These are phyloP conservation scores for Oplegnathus fasciatus DNA, from an alignment of 2,113 vertebrate genomes.

Conservation along the genomic window DNA sequence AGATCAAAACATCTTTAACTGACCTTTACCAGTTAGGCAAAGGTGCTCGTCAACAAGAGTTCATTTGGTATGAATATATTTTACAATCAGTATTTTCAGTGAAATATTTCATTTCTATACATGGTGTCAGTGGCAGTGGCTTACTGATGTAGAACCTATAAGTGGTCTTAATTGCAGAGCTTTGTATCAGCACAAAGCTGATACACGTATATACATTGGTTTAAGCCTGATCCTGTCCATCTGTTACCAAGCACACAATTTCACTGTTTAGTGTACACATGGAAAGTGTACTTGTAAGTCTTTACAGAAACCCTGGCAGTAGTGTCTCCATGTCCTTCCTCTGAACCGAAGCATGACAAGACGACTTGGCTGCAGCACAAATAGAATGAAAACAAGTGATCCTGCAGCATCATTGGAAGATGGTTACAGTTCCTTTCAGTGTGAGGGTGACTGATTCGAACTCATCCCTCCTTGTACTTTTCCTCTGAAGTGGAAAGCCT, in stretches of 20 bases:
- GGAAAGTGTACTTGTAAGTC: background rate
- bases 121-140: background rate
- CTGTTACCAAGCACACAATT: background rate
- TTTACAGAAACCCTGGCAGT: background rate
- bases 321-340: background rate
- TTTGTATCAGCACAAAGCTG: background rate
- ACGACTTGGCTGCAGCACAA: slow-evolving; percentile 27
- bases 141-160: background rate
- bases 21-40: background rate
- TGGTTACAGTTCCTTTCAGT: slow-evolving; percentile 16
- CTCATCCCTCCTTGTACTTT: background rate
- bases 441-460: slow-evolving; percentile 15
- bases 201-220: too few species aligned
- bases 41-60: background rate
- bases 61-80: background rate
- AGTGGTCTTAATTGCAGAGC: background rate
- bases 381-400: slow-evolving; percentile 20
- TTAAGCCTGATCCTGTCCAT: background rate
- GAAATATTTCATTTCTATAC: background rate
- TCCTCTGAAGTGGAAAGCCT: slow-evolving; percentile 27
- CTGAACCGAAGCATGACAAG: background rate
- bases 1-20: background rate
- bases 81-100: background rate
- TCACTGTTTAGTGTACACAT: background rate
- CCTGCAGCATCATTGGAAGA: slow-evolving; percentile 1